These are phyloP conservation scores for Diachrysia chrysitis DNA, from an alignment of 2,888 invertebrate genomes.

Conservation along the genomic window DNA sequence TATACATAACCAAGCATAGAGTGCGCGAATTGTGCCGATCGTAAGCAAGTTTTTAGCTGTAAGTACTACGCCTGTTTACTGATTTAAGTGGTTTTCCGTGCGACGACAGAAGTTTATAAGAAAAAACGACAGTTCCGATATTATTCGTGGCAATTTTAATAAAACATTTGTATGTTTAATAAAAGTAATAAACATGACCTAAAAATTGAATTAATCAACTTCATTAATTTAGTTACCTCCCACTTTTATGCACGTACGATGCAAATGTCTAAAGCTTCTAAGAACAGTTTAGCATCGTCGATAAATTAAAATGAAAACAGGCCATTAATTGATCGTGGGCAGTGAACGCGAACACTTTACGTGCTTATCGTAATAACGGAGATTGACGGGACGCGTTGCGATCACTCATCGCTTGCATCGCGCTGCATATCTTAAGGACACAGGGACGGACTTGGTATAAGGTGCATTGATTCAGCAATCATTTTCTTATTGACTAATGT, in stretches of 20 bases:
- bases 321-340: slow-evolving; percentile 46
- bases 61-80: no score
- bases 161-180: no score
- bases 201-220: no score
- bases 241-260: not conserved
- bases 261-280: not conserved
- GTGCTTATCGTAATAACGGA: slow-evolving; percentile 34
- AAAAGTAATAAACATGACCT: not conserved
- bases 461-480: not conserved
- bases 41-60: no score
- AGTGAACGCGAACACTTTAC: slow-evolving; percentile 45
- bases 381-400: slow-evolving; percentile 50
- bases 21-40: no score
- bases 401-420: slow-evolving; percentile 58
- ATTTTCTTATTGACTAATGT: not conserved
- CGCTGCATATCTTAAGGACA: slow-evolving; percentile 45
- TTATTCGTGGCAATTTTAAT: no score
- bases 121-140: no score
- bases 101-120: no score
- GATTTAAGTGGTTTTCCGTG: no score
- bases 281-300: slow-evolving; percentile 6
- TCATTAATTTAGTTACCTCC: not conserved
- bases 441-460: slow-evolving; percentile 31
- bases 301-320: slow-evolving; percentile 53
- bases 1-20: no score